phyloP scores from a whole-genome alignment of 1,140 invertebrate species.

The Pseudomyrmex sp. region DNA sequence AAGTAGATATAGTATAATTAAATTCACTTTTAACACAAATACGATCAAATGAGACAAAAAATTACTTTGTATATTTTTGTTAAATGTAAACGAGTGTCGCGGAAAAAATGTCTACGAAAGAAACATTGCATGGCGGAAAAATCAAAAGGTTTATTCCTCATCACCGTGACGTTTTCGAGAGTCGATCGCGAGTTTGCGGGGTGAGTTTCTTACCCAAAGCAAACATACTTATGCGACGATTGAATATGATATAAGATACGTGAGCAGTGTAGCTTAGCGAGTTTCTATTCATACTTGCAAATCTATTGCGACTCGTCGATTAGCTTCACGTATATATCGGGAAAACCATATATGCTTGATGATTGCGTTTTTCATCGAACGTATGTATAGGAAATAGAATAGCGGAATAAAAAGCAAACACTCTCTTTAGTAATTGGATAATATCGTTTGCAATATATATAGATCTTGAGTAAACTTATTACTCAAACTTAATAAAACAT shows the following conservation, averaged over 20 bases:
- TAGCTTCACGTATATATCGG: neutral
- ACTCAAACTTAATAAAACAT: too few species aligned
- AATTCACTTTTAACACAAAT: neutral
- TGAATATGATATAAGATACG: conserved; percentile 11
- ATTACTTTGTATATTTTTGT: too few species aligned
- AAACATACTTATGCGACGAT: conserved; percentile 9
- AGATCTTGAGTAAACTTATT: neutral
- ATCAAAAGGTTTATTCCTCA: neutral
- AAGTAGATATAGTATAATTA: conserved; percentile 3
- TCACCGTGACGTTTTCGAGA: neutral
- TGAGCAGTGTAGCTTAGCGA: conserved; percentile 30
- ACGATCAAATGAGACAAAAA: too few species aligned
- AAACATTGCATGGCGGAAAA: too few species aligned
- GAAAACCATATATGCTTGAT: conserved; percentile 18
- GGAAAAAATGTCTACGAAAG: too few species aligned
- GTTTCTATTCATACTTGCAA: conserved; percentile 12
- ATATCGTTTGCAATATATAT: neutral
- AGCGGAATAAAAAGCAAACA: too few species aligned
- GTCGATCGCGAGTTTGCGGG: neutral
- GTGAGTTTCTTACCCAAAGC: conserved; percentile 12
- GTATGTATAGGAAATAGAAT: neutral
- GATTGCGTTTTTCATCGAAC: conserved; percentile 6
- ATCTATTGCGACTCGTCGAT: conserved; percentile 24
- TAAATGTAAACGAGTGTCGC: too few species aligned
- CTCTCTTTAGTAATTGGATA: too few species aligned